Conservation (phyloP, 2,888 invertebrate species). For the Agrochola lychnidis region DNA sequence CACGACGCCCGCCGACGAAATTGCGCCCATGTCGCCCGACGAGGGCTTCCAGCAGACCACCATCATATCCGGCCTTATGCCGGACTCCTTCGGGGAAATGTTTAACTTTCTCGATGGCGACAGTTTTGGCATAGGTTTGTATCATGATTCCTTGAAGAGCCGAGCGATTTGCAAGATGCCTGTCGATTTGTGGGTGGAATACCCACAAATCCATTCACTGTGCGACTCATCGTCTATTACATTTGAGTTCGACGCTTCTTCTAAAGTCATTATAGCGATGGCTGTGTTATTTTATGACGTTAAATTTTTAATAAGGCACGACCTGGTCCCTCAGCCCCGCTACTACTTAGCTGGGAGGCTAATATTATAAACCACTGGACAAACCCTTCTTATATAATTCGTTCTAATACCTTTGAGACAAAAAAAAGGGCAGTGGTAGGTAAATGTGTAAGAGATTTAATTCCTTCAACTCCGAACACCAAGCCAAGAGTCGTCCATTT, state of each 20-base stretch:
- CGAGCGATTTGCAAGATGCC: background rate
- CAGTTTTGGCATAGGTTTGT: constrained; percentile 87
- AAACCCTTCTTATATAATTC: background rate
- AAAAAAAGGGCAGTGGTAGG: background rate
- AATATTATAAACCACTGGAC: background rate
- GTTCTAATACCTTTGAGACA: too few species aligned
- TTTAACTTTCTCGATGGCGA: constrained; percentile 88
- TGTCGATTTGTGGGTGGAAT: too few species aligned
- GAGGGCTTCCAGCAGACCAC: constrained; percentile 80
- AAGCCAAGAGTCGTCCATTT: background rate
- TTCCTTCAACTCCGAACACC: background rate
- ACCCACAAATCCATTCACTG: background rate
- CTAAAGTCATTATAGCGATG: background rate
- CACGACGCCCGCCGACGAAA: constrained; percentile 82
- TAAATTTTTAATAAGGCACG: too few species aligned
- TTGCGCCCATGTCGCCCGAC: constrained; percentile 81
- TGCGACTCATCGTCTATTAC: background rate
- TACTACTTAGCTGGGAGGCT: background rate
- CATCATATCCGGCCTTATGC: constrained; percentile 86
- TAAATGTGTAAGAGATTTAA: background rate
- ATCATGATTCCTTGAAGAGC: background rate
- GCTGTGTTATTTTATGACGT: background rate
- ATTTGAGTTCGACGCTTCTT: background rate
- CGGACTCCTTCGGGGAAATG: constrained; percentile 87
- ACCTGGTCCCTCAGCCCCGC: background rate